Conservation (phyloP, 2,888 invertebrate species). For the Polydrusus pterygomalis region DNA sequence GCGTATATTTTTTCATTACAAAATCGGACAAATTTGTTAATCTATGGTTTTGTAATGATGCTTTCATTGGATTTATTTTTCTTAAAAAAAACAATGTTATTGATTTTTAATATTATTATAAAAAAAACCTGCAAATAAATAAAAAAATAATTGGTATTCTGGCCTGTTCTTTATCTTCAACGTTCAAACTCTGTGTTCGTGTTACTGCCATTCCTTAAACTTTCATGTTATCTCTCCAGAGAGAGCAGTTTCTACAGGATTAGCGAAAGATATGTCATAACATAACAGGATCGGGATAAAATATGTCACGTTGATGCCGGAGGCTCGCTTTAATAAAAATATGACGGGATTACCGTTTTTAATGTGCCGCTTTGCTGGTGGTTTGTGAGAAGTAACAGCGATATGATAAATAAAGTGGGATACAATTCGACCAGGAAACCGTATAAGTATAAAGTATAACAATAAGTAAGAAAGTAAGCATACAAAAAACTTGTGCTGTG, state of each 20-base stretch:
- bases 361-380: slow-evolving; percentile 6
- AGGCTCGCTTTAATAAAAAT: slow-evolving; percentile 31
- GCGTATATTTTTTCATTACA: no score
- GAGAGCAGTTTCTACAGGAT: slow-evolving; percentile 27
- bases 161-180: slow-evolving; percentile 1
- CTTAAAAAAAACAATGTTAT: no score
- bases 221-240: slow-evolving; percentile 23
- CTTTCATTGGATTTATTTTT: no score
- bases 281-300: slow-evolving; percentile 32
- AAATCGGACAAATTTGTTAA: no score
- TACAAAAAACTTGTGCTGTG: no score
- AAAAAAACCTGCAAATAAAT: no score
- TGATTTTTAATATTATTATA: no score
- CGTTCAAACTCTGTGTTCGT: neutral
- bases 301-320: slow-evolving; percentile 19
- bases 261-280: slow-evolving; percentile 34
- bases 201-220: slow-evolving; percentile 15
- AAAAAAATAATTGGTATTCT: no score
- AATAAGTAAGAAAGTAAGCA: no score
- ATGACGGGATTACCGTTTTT: slow-evolving; percentile 29
- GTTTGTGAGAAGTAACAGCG: neutral
- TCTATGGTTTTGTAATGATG: no score
- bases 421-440: neutral
- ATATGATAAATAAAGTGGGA: neutral
- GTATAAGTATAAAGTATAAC: no score